Evolutionary conservation across 2,888 invertebrate species (phyloP), one percentile per base, ranked within the genome.

Genomic region (Tenthredo distinguenda): DNA sequence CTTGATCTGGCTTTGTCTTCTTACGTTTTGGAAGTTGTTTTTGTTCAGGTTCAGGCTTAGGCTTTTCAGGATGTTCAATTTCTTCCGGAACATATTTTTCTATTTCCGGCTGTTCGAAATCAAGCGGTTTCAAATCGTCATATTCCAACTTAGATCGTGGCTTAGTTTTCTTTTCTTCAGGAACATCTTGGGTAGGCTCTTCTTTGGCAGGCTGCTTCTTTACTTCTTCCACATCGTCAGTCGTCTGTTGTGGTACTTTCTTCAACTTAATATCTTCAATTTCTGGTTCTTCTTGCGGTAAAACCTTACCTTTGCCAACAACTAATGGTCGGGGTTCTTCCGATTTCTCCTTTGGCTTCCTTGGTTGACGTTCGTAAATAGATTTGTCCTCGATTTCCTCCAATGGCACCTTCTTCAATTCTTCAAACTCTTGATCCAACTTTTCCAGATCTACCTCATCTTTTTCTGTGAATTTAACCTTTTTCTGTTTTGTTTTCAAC

Each of bases 381-480:
- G 91, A 90, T 87, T 92, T 92, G 55, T 93, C 93, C 71, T 93
- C 92, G 26, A 91, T 87, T 87, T 93, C 90, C 86, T 94, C 93
- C 55, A 92, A 88, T 10, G 93, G 93, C 87, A 94, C 90, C 85
- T 93, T 93, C 74, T 93, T 93, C 40, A 93, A 84, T 50, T 93
- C 92, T 82, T 93, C 92, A 76, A 95, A 95, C 88, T 95, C 95
- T 88, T 94, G 93, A 68, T 95, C 95, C 87, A 95, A 94, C 89
- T 95, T 95, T 92, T 96, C 96, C 68, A 96, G 92, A 87, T 95
- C 94, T 0, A 94, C 93, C 89, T 94, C 94, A 88, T 95, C 94
- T 84, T 95, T 93, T 74, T 96, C 95, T 0, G 95, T 94, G 65
- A 95, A 92, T 88, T 95, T 95, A 3, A 95, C 94, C 90, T 95